Evolutionary conservation across 2,888 invertebrate species (phyloP), one percentile per base, ranked within the genome.

Genomic region (Rotaria socialis): DNA sequence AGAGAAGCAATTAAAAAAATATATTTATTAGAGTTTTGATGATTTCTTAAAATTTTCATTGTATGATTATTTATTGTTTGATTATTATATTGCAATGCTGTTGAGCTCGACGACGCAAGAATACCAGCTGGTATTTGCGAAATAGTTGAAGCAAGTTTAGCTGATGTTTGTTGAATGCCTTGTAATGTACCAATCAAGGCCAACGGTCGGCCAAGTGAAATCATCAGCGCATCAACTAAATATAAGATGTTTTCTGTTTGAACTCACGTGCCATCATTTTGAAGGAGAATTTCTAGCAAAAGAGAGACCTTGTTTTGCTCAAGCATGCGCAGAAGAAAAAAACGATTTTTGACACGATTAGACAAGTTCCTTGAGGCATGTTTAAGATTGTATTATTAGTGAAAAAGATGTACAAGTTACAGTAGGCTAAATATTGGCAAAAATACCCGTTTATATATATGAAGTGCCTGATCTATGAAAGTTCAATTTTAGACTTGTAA

Each of bases 201-300:
- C 22, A 47, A n/a, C 47, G 47, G 43, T n/a, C 47, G 43, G 47
- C 80, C 80, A 19, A 47, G 24, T 10, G 80, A 47, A n/a, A 80
- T 80, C 80, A 80, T 80, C 43, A 80, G 7, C 24, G 80, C 80
- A 80, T 47, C 47, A 80, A 80, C 80, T 80, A 47, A 80, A 80
- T 75, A 41, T 8, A 75, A 75, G 14, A 43, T 52, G 14, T 52
- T 52, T 52, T 52, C n/a, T 5, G 3, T 0, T 55, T 22, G 5
- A 55, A 14, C 0, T 55, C 22, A 22, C 5, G 5, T 5, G 55
- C 11, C 14, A 52, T 11, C 16, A 52, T 52, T 52, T 52, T 52
- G 14, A 14, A 4, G 3, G 8, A 52, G 52, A 52, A 52, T 4
- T 52, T 52, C 52, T 52, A 52, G 14, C 14, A 52, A 52, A 52